These are phyloP conservation scores for Ellobium chinense DNA, from an alignment of 2,888 invertebrate species.

Conservation along the genomic window DNA sequence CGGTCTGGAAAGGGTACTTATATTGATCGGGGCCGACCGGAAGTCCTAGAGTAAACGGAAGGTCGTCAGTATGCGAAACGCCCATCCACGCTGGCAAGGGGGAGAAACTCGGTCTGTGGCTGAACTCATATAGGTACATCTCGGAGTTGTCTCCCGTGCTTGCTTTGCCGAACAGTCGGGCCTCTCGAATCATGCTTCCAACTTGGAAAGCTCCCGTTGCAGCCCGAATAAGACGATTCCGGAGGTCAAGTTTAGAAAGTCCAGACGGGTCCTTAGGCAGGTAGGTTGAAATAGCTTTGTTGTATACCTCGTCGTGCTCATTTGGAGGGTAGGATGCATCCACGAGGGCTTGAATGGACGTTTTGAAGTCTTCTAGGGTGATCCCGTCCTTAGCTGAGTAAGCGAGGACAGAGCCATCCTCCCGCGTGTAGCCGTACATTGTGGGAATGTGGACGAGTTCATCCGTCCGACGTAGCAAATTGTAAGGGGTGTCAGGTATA, in stretches of 20 bases:
- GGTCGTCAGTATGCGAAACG: conserved; percentile 3
- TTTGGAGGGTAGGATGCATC: neutral
- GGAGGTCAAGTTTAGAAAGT: neutral
- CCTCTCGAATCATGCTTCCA: neutral
- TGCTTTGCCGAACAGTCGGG: neutral
- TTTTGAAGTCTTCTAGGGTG: neutral
- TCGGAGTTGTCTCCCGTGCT: neutral
- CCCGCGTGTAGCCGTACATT: conserved; percentile 8
- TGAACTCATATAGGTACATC: conserved; percentile 1
- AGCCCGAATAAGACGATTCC: neutral
- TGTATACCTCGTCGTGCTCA: neutral
- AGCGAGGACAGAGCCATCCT: neutral
- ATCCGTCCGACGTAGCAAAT: neutral
- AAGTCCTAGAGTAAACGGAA: conserved; percentile 7
- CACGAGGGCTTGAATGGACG: neutral
- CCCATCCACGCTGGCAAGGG: neutral
- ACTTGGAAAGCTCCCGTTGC: neutral
- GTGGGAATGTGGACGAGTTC: neutral
- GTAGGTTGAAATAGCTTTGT: neutral
- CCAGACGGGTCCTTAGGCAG: neutral
- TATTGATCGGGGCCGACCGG: conserved; percentile 19
- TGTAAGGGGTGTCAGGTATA: neutral
- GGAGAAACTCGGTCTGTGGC: conserved; percentile 15
- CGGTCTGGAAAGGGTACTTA: neutral
- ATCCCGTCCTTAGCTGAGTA: neutral